A percentile compares a stretch with the other conserved stretches of the same genome.
Evolutionary conservation across 2,113 vertebrate species (phyloP).

Genomic region (Edolisoma coerulescens): DNA sequence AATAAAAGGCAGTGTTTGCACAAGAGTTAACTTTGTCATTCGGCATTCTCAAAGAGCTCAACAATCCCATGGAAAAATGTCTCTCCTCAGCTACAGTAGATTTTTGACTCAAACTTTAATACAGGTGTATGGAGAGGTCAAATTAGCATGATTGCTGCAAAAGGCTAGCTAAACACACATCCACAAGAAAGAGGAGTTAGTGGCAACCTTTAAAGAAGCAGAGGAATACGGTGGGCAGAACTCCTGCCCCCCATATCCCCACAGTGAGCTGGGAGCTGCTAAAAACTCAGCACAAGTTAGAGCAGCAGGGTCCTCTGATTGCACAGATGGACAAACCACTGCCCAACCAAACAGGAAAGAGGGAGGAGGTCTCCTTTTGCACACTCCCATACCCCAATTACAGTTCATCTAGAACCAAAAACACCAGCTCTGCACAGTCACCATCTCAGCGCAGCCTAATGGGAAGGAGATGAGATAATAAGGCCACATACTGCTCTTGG

Average conservation of each 20-base stretch:
- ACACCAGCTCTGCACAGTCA: not conserved
- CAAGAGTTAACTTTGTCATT: constrained; percentile 35
- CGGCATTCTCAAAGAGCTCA: not conserved
- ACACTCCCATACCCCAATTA: not conserved
- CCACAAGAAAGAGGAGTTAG: not conserved
- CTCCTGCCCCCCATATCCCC: not conserved
- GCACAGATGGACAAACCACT: not conserved
- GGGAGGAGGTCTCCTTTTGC: not conserved
- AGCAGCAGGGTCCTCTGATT: not conserved
- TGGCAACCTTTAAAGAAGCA: not conserved
- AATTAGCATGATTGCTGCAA: not conserved
- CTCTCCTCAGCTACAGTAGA: not conserved
- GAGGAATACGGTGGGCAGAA: not conserved
- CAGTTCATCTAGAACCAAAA: not conserved
- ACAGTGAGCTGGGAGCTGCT: not conserved
- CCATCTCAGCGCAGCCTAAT: not conserved
- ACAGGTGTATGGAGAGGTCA: not conserved
- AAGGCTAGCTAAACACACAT: not conserved
- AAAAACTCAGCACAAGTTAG: not conserved
- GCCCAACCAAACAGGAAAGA: not conserved
- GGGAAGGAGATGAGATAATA: not conserved
- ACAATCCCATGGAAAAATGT: not conserved
- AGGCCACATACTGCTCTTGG: not conserved
- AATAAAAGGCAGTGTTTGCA: constrained; percentile 24
- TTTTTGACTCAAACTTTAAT: not conserved